Conservation (phyloP, 2,888 invertebrate genomes). For the Cosmorhoe ocellata region DNA sequence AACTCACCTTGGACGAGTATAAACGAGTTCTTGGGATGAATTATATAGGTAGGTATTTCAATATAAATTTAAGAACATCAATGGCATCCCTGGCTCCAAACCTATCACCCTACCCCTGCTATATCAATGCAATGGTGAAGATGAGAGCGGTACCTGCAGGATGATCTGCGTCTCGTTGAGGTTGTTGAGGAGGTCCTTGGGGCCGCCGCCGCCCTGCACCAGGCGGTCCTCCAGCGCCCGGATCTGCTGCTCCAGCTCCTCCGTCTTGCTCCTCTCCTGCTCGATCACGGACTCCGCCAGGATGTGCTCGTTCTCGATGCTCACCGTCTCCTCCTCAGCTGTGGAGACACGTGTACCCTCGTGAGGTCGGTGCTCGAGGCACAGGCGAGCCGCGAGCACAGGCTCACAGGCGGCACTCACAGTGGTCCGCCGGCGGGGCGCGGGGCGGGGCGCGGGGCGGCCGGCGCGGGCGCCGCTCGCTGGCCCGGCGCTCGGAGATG, state of each 20-base stretch:
- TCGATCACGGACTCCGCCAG: slow-evolving; percentile 79
- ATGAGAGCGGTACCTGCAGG: slow-evolving; percentile 13
- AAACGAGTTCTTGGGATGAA: too few species aligned
- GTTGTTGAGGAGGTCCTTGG: slow-evolving; percentile 95
- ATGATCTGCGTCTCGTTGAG: slow-evolving; percentile 96
- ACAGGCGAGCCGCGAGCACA: too few species aligned
- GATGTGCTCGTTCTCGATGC: slow-evolving; percentile 75
- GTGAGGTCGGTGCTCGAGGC: too few species aligned
- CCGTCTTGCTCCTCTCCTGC: slow-evolving; percentile 87
- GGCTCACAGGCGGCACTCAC: slow-evolving; percentile 37
- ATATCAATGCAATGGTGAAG: too few species aligned
- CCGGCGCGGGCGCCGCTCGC: slow-evolving; percentile 40
- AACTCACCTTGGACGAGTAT: too few species aligned
- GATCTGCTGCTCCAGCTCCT: slow-evolving; percentile 90
- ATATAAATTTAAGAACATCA: too few species aligned
- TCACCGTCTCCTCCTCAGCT: slow-evolving; percentile 68
- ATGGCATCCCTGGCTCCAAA: too few species aligned
- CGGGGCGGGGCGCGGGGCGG: slow-evolving; percentile 11
- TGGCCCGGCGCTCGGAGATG: slow-evolving; percentile 67
- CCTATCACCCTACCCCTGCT: too few species aligned
- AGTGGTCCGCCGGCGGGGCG: slow-evolving; percentile 30
- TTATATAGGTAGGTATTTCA: too few species aligned
- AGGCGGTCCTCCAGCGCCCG: slow-evolving; percentile 95
- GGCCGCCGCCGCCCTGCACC: slow-evolving; percentile 89
- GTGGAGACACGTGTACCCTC: too few species aligned